Base-by-base conservation (phyloP, 2,888 invertebrate genomes). In the Zeuzera pyrina region DNA sequence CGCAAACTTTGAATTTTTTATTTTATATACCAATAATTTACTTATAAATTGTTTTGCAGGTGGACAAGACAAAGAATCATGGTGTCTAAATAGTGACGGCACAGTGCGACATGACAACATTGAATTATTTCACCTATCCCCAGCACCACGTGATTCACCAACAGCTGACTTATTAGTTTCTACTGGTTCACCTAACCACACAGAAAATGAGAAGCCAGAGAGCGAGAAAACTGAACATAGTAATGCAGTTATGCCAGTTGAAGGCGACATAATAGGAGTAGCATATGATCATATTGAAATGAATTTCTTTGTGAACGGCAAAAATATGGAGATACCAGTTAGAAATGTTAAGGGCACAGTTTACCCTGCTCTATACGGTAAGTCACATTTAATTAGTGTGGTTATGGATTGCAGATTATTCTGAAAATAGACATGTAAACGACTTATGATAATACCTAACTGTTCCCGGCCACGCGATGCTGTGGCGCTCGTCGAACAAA, bases 211-310 rank as follows among this genome's bases (percentile, higher is more conserved):
- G 22, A 65, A 67, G 21, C 53, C 62, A 13, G 73, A 71, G 35
- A 64, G 52, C 42, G 71, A 77, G 10, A 64, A 48, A 42, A 21
- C 44, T 47, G 1, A 59, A 42, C 30, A 47, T 50, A 15, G 41
- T 50, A 8, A n/a, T n/a, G 13, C 25, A 3, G 73, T 60, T 49
- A 86, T 89, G 57, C 90, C 93, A 2, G 91, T 93, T 55, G 98
- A 98, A 77, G 97, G 98, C 14, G 98, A 98, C 66, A 89, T 95
- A 33, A 87, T 98, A 52, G 98, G 98, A 13, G 86, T 99, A 19
- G 91, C 95, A 0, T 99, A 94, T 67, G 98, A 99, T 67, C 98
- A 99, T 67, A 91, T 97, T 36, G 95, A 98, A 58, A 78, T 99
- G 36, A 96, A 95, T 67, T 97, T 98, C 83, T 97, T 89, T 70